phyloP scores from a whole-genome alignment of 2,888 invertebrate genomes.

The Noctua comes region DNA sequence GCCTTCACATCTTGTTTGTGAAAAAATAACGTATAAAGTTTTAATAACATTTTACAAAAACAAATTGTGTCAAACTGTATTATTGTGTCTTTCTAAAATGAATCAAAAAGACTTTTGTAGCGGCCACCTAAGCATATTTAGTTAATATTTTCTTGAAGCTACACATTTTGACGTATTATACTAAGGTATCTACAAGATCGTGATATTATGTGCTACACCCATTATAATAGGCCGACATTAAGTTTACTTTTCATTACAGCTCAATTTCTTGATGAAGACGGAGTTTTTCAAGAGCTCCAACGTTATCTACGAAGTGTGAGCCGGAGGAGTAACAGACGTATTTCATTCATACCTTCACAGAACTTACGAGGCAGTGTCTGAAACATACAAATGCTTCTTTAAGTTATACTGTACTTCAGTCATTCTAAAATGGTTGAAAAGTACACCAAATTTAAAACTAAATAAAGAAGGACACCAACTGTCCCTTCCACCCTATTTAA shows the following conservation, averaged over 20 bases:
- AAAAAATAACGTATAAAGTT: background rate
- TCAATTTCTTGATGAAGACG: background rate
- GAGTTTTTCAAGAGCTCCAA: background rate
- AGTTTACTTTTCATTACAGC: background rate
- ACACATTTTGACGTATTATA: background rate
- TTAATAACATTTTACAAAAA: background rate
- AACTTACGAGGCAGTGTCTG: background rate
- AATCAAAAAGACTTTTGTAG: background rate
- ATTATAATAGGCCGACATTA: background rate
- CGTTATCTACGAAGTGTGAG: background rate
- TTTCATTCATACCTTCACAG: background rate
- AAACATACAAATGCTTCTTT: background rate
- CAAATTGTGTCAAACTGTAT: no score
- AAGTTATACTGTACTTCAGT: background rate
- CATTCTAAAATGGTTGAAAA: background rate
- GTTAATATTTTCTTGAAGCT: background rate
- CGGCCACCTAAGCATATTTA: background rate
- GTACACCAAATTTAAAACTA: background rate
- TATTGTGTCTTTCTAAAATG: background rate
- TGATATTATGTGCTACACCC: no score
- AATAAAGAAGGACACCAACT: constrained; percentile 18
- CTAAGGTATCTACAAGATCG: background rate
- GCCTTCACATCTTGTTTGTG: background rate
- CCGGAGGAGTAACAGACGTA: background rate
- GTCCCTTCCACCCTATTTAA: constrained; percentile 73